These are phyloP conservation scores for Laodelphax striatellus DNA, from an alignment of 1,140 invertebrate genomes.

Conservation along the genomic window DNA sequence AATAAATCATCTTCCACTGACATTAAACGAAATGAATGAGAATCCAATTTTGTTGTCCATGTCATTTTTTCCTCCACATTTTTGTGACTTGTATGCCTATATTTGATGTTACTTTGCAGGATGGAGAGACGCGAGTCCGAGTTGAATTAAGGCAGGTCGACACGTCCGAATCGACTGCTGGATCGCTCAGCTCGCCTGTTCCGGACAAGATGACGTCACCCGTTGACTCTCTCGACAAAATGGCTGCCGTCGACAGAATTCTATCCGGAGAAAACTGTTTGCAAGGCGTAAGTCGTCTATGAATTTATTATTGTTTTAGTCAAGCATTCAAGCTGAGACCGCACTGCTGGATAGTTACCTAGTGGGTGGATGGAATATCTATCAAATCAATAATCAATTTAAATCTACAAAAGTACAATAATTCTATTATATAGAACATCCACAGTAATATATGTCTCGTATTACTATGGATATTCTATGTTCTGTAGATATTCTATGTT, in stretches of 20 bases:
- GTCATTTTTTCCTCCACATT: too few relatives aligned
- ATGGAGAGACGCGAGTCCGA: slow-evolving; percentile 48
- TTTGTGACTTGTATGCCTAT: background rate
- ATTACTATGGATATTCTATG: too few relatives aligned
- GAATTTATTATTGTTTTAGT: background rate
- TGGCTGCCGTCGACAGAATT: slow-evolving; percentile 57
- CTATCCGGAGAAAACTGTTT: slow-evolving; percentile 73
- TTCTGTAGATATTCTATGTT: too few relatives aligned
- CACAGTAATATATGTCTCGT: too few relatives aligned
- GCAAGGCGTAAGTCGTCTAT: slow-evolving; percentile 48
- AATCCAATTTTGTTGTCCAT: too few relatives aligned
- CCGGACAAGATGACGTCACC: background rate
- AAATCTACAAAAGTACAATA: too few relatives aligned
- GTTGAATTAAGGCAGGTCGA: slow-evolving; percentile 50
- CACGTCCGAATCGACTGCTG: slow-evolving; percentile 20
- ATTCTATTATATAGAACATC: too few relatives aligned
- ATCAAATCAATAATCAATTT: too few relatives aligned
- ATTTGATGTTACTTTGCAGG: slow-evolving; percentile 21
- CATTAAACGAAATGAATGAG: too few relatives aligned
- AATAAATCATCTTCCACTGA: too few relatives aligned
- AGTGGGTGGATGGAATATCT: too few relatives aligned
- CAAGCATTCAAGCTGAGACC: background rate
- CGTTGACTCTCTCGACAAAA: slow-evolving; percentile 31
- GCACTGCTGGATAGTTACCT: too few relatives aligned
- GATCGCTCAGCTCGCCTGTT: slow-evolving; percentile 1